phyloP scores from a whole-genome alignment of 2,797 vertebrate genomes.

The Clarias laeviceps region DNA sequence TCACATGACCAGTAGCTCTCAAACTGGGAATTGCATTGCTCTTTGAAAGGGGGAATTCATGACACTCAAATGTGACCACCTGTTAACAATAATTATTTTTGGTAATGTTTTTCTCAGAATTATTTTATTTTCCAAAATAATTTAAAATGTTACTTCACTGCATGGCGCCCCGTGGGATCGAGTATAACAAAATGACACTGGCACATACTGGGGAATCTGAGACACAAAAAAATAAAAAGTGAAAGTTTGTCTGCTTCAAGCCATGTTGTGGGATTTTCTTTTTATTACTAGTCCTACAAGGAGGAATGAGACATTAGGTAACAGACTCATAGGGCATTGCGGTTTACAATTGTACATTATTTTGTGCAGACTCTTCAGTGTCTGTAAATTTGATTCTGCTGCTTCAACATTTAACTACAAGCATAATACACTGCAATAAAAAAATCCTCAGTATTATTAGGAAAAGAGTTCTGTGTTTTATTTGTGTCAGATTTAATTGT shows the following conservation, averaged over 20 bases:
- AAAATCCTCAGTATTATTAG: neutral
- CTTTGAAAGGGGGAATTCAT: neutral
- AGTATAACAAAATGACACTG: neutral
- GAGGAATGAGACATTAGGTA: neutral
- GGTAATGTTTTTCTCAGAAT: neutral
- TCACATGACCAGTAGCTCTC: neutral
- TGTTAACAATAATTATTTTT: constrained; percentile 3
- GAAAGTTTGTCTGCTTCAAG: neutral
- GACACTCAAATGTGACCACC: neutral
- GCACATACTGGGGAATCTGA: neutral
- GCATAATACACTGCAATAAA: neutral
- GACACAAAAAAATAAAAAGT: neutral
- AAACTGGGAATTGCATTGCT: neutral
- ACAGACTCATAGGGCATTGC: neutral
- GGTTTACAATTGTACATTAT: neutral
- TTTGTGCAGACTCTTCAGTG: constrained; percentile 16
- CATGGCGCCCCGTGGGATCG: neutral
- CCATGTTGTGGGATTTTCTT: neutral
- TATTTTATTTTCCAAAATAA: neutral
- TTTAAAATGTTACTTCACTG: neutral
- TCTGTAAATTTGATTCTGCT: constrained; percentile 12
- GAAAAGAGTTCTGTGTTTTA: constrained; percentile 23
- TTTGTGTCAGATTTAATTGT: constrained; percentile 29
- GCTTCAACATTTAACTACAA: constrained; percentile 13
- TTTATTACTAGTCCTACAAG: constrained; percentile 6